Percentiles rank a stretch among this genome's conserved stretches.
Conservation (phyloP, 2,113 vertebrate genomes). For the Cromileptes altivelis region DNA sequence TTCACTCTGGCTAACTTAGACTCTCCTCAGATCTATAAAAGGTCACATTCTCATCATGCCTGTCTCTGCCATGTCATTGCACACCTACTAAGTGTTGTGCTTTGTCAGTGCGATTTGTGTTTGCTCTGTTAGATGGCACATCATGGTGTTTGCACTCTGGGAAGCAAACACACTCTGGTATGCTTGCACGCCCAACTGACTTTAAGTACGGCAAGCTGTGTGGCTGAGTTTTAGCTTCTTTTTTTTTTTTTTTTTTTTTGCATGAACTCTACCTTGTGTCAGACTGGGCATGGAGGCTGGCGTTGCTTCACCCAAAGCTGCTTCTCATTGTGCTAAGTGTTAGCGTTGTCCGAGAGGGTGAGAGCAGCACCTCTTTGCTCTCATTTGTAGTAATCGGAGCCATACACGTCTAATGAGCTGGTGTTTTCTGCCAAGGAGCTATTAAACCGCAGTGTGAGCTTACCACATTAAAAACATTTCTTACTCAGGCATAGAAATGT, state of each 20-base stretch:
- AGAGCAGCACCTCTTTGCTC: conserved; percentile 14
- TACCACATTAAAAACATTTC: conserved; percentile 14
- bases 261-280: neutral
- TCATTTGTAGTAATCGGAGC: conserved; percentile 38
- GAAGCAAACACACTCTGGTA: conserved; percentile 57
- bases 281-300: conserved; percentile 4
- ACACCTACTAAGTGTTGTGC: conserved; percentile 12
- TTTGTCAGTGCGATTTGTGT: conserved; percentile 42
- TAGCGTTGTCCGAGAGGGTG: neutral
- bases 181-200: conserved; percentile 28
- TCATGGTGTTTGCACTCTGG: conserved; percentile 46
- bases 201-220: conserved; percentile 3
- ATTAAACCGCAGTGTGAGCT: conserved; percentile 39
- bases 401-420: neutral
- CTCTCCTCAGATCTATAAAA: neutral
- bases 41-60: conserved; percentile 9
- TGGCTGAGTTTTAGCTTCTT: neutral
- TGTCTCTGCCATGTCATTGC: neutral
- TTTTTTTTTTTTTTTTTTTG: no score
- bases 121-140: conserved; percentile 42
- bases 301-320: conserved; percentile 22
- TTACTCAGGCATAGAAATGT: neutral
- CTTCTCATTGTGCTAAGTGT: conserved; percentile 40
- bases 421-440: conserved; percentile 46
- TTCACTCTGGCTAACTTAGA: neutral